Evolutionary conservation across 2,888 invertebrate genomes (phyloP).

Genomic region (Epistrophe grossulariae): DNA sequence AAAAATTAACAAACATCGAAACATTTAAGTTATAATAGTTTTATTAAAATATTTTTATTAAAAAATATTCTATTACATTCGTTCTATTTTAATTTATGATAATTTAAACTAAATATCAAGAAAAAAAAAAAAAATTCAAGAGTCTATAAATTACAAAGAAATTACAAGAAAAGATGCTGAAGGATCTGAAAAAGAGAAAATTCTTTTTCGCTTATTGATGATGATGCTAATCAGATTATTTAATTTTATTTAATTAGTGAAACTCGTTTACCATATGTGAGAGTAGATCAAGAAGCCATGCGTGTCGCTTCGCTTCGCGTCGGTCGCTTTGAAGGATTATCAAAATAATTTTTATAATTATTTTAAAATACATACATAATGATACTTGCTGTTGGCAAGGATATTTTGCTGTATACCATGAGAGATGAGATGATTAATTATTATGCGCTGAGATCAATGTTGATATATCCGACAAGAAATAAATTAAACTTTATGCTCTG

Average conservation of each 20-base stretch:
- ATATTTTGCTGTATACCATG: not conserved
- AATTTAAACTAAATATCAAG: not conserved
- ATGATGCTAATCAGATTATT: slow-evolving; percentile 27
- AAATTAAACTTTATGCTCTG: slow-evolving; percentile 21
- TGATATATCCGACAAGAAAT: slow-evolving; percentile 14
- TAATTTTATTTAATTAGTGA: slow-evolving; percentile 15
- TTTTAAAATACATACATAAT: not conserved
- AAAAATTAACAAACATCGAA: slow-evolving; percentile 52
- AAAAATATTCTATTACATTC: slow-evolving; percentile 35
- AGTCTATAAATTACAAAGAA: not conserved
- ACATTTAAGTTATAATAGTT: slow-evolving; percentile 25
- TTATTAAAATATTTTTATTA: slow-evolving; percentile 17
- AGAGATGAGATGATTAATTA: slow-evolving; percentile 32
- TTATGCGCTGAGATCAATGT: slow-evolving; percentile 25
- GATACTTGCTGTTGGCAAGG: not conserved
- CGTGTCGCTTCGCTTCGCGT: too few relatives aligned
- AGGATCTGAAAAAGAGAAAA: slow-evolving; percentile 36
- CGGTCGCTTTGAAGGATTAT: slow-evolving; percentile 1
- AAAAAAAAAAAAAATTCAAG: not conserved
- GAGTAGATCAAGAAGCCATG: not conserved
- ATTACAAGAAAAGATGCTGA: slow-evolving; percentile 18
- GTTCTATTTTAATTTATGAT: slow-evolving; percentile 23
- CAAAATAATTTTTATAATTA: slow-evolving; percentile 21
- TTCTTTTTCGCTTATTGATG: slow-evolving; percentile 11
- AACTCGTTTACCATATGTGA: slow-evolving; percentile 14